Percentiles rank a stretch among this genome's conserved stretches.
phyloP scores from a whole-genome alignment of 2,113 vertebrate species.

The Sander vitreus region DNA sequence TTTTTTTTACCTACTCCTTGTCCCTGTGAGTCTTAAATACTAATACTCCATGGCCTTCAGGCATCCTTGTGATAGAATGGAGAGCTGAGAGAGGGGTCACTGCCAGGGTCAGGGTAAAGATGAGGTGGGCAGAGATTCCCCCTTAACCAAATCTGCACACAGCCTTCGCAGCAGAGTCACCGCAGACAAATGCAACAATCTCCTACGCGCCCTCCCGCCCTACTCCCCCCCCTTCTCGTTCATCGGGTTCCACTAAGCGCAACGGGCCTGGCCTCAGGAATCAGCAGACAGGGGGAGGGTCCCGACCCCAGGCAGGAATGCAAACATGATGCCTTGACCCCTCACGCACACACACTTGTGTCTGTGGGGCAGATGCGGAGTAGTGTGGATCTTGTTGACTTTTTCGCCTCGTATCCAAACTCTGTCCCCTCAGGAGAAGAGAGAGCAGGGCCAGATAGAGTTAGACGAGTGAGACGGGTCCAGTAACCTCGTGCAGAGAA shows the following conservation, averaged over 20 bases:
- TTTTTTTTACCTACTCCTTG: slow-evolving; percentile 44
- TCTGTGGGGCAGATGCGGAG: slow-evolving; percentile 84
- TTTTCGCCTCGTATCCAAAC: slow-evolving; percentile 78
- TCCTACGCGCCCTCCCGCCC: slow-evolving; percentile 23
- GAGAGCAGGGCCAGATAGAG: slow-evolving; percentile 59
- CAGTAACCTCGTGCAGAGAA: slow-evolving; percentile 61
- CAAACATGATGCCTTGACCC: slow-evolving; percentile 83
- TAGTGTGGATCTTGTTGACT: slow-evolving; percentile 79
- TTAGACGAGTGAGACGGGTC: slow-evolving; percentile 61
- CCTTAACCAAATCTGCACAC: slow-evolving; percentile 70
- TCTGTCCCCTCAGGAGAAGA: slow-evolving; percentile 75
- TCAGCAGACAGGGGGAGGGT: slow-evolving; percentile 69
- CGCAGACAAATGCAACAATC: slow-evolving; percentile 59
- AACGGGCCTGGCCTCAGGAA: slow-evolving; percentile 78
- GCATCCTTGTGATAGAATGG: slow-evolving; percentile 68
- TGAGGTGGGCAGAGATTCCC: slow-evolving; percentile 79
- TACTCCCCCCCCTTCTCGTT: background rate
- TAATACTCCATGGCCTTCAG: slow-evolving; percentile 66
- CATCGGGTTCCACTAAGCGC: slow-evolving; percentile 47
- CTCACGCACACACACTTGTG: slow-evolving; percentile 70
- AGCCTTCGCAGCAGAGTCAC: slow-evolving; percentile 60
- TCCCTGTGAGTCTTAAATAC: slow-evolving; percentile 61
- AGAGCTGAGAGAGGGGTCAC: slow-evolving; percentile 75
- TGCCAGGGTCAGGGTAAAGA: slow-evolving; percentile 78
- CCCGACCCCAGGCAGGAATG: slow-evolving; percentile 81